A percentile compares a stretch with the other conserved stretches of the same genome.
phyloP scores from a whole-genome alignment of 2,113 vertebrate genomes.

The Lipophrys pholis region DNA sequence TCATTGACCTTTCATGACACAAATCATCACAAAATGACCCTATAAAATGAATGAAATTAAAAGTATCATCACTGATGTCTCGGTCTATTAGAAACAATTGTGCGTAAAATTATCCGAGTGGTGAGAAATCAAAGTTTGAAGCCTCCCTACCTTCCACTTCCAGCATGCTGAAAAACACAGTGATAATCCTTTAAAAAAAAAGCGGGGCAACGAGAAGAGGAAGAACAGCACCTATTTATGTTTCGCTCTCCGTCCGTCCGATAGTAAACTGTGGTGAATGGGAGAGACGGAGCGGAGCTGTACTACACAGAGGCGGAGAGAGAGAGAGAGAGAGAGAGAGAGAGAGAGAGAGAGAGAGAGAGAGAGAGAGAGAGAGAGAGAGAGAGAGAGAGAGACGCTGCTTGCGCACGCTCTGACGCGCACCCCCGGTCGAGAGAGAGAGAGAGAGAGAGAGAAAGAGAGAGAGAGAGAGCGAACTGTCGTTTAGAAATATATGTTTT shows the following conservation, averaged over 20 bases:
- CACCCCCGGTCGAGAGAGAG: constrained; percentile 5
- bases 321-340: constrained; percentile 3
- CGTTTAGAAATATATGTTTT: no score
- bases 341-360: neutral
- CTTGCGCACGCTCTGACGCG: constrained; percentile 80
- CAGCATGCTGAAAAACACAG: constrained; percentile 83
- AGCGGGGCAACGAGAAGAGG: constrained; percentile 1
- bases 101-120: neutral
- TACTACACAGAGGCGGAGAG: constrained; percentile 64
- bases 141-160: constrained; percentile 82
- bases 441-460: constrained; percentile 3
- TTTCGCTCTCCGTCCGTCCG: constrained; percentile 46
- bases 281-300: constrained; percentile 54
- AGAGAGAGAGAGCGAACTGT: neutral
- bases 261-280: constrained; percentile 78
- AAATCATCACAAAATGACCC: neutral
- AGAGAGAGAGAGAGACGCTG: constrained; percentile 15
- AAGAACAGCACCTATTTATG: constrained; percentile 47
- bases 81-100: neutral
- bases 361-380: neutral
- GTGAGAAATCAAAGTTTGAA: neutral
- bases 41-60: neutral
- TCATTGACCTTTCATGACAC: neutral
- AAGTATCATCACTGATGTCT: neutral
- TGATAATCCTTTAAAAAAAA: constrained; percentile 72